phyloP scores from a whole-genome alignment of 2,797 vertebrate genomes.

The Merluccius polli region DNA sequence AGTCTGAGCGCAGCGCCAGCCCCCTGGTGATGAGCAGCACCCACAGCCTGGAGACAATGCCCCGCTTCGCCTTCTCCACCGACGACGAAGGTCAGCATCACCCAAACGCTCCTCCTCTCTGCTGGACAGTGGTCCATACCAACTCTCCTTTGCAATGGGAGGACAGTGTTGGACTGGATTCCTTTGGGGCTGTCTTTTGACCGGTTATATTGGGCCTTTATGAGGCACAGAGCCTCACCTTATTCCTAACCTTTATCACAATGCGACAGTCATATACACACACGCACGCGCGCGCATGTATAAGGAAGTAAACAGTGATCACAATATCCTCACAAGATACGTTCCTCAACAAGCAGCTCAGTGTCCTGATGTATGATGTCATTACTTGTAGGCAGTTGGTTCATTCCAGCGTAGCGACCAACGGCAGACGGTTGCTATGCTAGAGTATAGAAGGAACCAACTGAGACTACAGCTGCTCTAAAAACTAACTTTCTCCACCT shows the following conservation, averaged over 20 bases:
- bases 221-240: background rate
- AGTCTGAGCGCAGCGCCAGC: slow-evolving; percentile 82
- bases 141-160: background rate
- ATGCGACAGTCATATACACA: background rate
- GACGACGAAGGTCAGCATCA: slow-evolving; percentile 87
- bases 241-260: background rate
- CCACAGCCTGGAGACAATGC: slow-evolving; percentile 91
- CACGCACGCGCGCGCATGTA: no score
- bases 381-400: no score
- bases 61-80: slow-evolving; percentile 90
- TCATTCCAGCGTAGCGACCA: no score
- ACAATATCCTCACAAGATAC: no score
- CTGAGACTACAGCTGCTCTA: background rate
- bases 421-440: no score
- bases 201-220: background rate
- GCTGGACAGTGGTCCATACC: background rate
- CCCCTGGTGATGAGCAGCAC: slow-evolving; percentile 84
- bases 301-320: no score
- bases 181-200: no score
- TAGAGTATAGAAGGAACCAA: background rate
- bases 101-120: background rate
- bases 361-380: no score
- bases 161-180: background rate
- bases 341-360: no score
- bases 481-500: no score